phyloP scores from a whole-genome alignment of 2,113 vertebrate genomes.

The Bothrops jararaca region DNA sequence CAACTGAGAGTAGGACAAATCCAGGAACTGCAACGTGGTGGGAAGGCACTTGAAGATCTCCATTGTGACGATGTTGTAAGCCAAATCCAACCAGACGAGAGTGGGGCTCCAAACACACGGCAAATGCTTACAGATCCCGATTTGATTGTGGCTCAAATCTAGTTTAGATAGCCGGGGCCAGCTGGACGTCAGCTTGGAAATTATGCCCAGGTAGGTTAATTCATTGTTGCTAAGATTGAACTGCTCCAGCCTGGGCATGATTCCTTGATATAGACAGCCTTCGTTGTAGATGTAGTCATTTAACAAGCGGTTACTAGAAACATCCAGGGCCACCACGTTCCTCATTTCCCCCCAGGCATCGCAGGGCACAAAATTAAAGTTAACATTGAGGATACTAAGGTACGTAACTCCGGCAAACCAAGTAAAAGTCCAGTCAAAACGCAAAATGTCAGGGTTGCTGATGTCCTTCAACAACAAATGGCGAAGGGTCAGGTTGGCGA shows the following conservation, averaged over 20 bases:
- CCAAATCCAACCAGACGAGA: slow-evolving; percentile 68
- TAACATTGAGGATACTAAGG: slow-evolving; percentile 73
- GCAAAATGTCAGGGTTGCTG: slow-evolving; percentile 81
- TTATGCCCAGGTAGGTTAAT: slow-evolving; percentile 62
- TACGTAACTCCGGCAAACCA: slow-evolving; percentile 74
- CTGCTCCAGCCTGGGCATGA: slow-evolving; percentile 63
- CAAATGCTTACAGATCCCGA: slow-evolving; percentile 50
- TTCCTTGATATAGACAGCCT: slow-evolving; percentile 62
- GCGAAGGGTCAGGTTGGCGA: slow-evolving; percentile 65
- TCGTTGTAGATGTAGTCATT: slow-evolving; percentile 70
- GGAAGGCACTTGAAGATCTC: slow-evolving; percentile 75
- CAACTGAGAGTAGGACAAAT: slow-evolving; percentile 77
- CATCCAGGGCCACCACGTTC: slow-evolving; percentile 61
- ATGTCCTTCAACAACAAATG: slow-evolving; percentile 76
- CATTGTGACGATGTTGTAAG: slow-evolving; percentile 65
- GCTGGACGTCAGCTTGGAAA: slow-evolving; percentile 62
- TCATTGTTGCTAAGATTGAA: slow-evolving; percentile 70
- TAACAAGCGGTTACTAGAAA: slow-evolving; percentile 72
- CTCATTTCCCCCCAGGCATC: slow-evolving; percentile 76
- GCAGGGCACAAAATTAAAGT: slow-evolving; percentile 81
- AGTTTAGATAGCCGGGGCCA: slow-evolving; percentile 69
- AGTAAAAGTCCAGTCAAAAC: slow-evolving; percentile 84
- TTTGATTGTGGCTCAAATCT: slow-evolving; percentile 72
- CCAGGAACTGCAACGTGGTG: slow-evolving; percentile 70
- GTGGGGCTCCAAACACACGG: slow-evolving; percentile 71